Conservation (phyloP, 53 echinoderm and acorn worm species). For the Holothuria scabra region DNA sequence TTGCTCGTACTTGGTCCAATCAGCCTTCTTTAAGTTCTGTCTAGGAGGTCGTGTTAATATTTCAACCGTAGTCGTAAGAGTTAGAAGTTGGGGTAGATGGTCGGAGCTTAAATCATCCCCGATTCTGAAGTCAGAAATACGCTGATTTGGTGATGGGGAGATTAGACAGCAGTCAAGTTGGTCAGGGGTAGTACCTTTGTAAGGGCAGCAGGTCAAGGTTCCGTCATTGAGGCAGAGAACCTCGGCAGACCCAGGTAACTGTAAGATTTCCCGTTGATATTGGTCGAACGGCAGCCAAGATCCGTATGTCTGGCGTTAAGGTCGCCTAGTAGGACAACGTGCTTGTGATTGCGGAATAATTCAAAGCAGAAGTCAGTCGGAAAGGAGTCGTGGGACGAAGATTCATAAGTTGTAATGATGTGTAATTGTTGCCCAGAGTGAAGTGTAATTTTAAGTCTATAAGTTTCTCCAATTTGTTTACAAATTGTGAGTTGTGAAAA, state of each 20-base stretch:
- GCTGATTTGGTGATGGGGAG: not conserved
- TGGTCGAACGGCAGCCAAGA: not conserved
- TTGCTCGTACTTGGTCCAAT: no score
- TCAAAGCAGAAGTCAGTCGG: no score
- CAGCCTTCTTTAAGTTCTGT: no score
- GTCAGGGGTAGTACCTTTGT: not conserved
- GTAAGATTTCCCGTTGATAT: not conserved
- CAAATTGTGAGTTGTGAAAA: not conserved
- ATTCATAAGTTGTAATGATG: no score
- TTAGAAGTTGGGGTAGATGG: no score
- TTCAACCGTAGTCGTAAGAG: no score
- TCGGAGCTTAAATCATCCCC: no score
- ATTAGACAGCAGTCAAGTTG: not conserved
- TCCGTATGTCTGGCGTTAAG: slow-evolving; percentile 14
- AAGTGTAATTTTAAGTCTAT: no score
- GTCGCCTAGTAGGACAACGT: no score
- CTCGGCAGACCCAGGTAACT: not conserved
- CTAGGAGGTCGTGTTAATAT: no score
- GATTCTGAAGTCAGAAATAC: not conserved
- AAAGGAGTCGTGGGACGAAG: no score
- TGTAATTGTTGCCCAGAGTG: no score
- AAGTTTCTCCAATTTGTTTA: not conserved
- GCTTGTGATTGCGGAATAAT: not conserved
- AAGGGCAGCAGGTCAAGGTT: not conserved
- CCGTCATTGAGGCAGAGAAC: not conserved